Conservation (phyloP, 1,140 invertebrate species). For the Camponotus floridanus region DNA sequence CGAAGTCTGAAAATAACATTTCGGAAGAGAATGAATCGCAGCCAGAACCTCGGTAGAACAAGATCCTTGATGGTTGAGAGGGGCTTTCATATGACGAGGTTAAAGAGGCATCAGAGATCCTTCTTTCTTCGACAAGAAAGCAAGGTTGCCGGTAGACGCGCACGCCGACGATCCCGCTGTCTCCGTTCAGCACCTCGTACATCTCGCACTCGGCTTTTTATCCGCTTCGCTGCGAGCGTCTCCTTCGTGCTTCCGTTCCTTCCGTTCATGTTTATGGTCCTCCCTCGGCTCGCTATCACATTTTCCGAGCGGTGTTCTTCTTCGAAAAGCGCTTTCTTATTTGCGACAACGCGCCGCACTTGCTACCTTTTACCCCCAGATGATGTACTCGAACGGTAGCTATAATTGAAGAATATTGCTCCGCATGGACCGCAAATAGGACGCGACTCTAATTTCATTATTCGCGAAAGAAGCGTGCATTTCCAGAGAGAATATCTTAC, state of each 20-base stretch:
- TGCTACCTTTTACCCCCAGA: slow-evolving; percentile 9
- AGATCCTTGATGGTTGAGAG: neutral
- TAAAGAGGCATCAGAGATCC: slow-evolving; percentile 61
- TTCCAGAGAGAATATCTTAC: slow-evolving; percentile 72
- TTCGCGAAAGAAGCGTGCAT: slow-evolving; percentile 69
- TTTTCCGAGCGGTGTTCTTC: slow-evolving; percentile 68
- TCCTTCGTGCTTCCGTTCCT: slow-evolving; percentile 22
- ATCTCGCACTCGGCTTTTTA: slow-evolving; percentile 54
- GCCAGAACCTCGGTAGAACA: neutral
- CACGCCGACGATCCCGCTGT: slow-evolving; percentile 19
- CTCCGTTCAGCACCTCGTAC: slow-evolving; percentile 26
- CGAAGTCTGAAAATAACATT: neutral
- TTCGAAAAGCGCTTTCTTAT: slow-evolving; percentile 71
- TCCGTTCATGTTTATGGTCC: slow-evolving; percentile 7
- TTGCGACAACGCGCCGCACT: slow-evolving; percentile 67
- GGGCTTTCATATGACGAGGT: slow-evolving; percentile 52
- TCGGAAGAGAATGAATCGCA: slow-evolving; percentile 9
- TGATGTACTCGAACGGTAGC: slow-evolving; percentile 62
- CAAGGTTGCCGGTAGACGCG: slow-evolving; percentile 30
- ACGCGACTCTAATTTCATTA: slow-evolving; percentile 78
- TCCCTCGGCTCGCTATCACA: slow-evolving; percentile 67
- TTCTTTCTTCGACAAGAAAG: slow-evolving; percentile 58
- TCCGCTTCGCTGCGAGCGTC: slow-evolving; percentile 24
- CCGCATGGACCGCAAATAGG: slow-evolving; percentile 75
- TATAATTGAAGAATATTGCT: slow-evolving; percentile 78